Percentiles rank a stretch among this genome's conserved stretches.
Conservation (phyloP, 1,140 invertebrate species). For the Steinernema feltiae region DNA sequence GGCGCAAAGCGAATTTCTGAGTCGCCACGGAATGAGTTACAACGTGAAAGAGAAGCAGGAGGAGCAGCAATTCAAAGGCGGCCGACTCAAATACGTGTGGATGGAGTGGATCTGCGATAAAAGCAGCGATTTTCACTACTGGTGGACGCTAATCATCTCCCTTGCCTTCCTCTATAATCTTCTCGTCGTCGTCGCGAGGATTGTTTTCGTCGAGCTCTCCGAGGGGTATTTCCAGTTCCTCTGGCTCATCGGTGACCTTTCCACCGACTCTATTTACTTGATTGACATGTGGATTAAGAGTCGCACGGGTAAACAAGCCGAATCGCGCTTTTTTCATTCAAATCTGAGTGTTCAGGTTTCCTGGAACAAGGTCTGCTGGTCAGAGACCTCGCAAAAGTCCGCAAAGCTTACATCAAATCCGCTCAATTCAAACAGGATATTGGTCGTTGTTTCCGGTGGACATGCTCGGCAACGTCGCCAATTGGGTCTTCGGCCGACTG, state of each 20-base stretch:
- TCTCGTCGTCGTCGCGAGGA: slow-evolving; percentile 78
- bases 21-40: background rate
- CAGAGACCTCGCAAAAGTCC: slow-evolving; percentile 70
- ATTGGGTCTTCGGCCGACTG: background rate
- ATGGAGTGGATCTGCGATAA: background rate
- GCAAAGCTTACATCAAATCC: slow-evolving; percentile 72
- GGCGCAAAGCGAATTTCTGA: background rate
- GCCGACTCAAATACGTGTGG: background rate
- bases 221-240: slow-evolving; percentile 65
- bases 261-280: slow-evolving; percentile 78
- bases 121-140: background rate
- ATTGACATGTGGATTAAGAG: slow-evolving; percentile 77
- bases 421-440: slow-evolving; percentile 67
- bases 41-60: background rate
- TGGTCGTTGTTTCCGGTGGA: slow-evolving; percentile 77
- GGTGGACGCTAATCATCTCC: slow-evolving; percentile 77
- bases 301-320: slow-evolving; percentile 68
- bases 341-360: slow-evolving; percentile 68
- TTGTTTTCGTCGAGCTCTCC: slow-evolving; percentile 79
- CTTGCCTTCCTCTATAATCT: slow-evolving; percentile 83
- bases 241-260: slow-evolving; percentile 74
- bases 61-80: background rate
- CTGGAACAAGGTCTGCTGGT: slow-evolving; percentile 87
- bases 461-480: background rate
- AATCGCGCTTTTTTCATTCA: too few species aligned